Base-by-base conservation (phyloP, 1,140 invertebrate genomes). In the Trichonephila inaurata region DNA sequence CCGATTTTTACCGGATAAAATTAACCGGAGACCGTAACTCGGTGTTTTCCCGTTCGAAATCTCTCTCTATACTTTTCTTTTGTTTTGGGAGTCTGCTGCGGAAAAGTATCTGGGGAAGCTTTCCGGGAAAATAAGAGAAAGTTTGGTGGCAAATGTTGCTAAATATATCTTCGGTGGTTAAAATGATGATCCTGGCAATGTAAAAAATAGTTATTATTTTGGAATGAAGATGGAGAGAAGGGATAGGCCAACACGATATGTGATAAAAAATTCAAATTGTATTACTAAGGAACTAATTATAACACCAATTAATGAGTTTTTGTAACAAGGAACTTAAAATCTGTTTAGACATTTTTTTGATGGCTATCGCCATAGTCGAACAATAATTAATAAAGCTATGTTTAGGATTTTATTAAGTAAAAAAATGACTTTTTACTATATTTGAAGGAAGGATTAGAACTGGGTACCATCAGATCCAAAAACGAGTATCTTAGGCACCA, bases 1-100 rank as follows among this genome's bases (percentile, higher is more conserved):
- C 72, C 72, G 24, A 28, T 33, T 77, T 77, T 77, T 40, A 28
- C 33, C 16, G 72, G 72, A 40, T 77, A 77, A 77, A 77, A 77
- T 77, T 33, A 77, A 77, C 72, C 28, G 72, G 28, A 33, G 28
- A 77, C 33, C 72, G 33, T 77, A 33, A 77, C 72, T 77, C 33
- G 51, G 72, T 28, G 5, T 77, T 77, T 40, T 40, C 14, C 69
- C 33, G 24, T 77, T 77, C 72, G 24, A 33, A 72, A 33, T 40
- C 14, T 77, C 7, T 72, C 28, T 72, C 28, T 72, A 6, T 18
- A 19, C 69, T 72, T 72, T 24, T 72, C 66, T 77, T 77, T 77
- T 77, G 72, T 77, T 77, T 77, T 77, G 18, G 62, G 33, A 77
- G 33, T 40, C 72, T 33, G 14, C 33, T 16, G 14, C 33, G 72